Percentiles rank a stretch among this genome's conserved stretches.
These are phyloP conservation scores for Brenthis daphne DNA, from an alignment of 2,888 invertebrate species.

Conservation along the genomic window DNA sequence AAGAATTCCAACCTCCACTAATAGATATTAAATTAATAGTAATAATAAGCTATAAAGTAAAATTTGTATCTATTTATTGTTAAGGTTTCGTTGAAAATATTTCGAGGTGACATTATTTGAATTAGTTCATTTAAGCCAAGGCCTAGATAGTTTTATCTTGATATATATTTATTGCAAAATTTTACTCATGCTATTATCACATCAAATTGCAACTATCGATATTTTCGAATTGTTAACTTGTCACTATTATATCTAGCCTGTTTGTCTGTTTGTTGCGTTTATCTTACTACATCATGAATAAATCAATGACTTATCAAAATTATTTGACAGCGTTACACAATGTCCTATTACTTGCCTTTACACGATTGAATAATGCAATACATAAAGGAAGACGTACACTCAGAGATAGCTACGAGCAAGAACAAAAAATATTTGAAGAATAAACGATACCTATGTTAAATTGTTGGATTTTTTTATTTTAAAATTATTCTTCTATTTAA, in stretches of 20 bases:
- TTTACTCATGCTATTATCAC: background rate
- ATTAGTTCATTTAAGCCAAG: background rate
- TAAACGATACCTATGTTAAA: no score
- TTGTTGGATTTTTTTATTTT: no score
- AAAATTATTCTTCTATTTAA: no score
- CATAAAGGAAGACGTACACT: constrained; percentile 34
- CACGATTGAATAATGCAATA: constrained; percentile 43
- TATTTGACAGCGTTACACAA: constrained; percentile 45
- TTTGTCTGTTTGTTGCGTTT: constrained; percentile 27
- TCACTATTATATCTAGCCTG: constrained; percentile 29
- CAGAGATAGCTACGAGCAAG: background rate
- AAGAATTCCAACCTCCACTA: no score
- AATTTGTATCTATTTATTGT: no score
- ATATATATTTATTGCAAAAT: constrained; percentile 11
- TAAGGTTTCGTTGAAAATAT: background rate
- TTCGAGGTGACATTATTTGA: constrained; percentile 7
- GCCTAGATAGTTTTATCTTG: constrained; percentile 1
- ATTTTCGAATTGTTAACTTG: constrained; percentile 15
- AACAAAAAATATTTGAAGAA: no score
- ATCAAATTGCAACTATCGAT: background rate
- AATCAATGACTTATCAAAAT: constrained; percentile 46
- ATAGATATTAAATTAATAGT: no score
- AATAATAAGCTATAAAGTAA: no score
- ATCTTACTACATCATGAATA: constrained; percentile 41
- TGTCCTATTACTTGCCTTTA: constrained; percentile 43